Evolutionary conservation across 2,888 invertebrate genomes (phyloP).

Genomic region (Scaptomyza reducta): DNA sequence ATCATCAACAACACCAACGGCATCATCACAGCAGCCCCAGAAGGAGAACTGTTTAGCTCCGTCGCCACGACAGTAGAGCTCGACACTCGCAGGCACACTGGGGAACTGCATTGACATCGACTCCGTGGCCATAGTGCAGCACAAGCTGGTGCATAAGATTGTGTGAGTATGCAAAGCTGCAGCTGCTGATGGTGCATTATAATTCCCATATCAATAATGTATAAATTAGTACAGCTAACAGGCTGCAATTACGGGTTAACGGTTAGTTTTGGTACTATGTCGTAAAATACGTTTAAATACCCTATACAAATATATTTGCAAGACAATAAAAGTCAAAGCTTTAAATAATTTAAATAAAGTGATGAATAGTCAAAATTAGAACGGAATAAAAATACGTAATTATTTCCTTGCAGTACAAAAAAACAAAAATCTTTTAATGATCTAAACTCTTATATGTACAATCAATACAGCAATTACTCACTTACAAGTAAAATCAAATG

Average conservation of each 20-base stretch:
- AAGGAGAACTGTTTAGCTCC: conserved; percentile 28
- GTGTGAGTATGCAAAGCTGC: conserved; percentile 79
- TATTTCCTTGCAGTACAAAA: background rate
- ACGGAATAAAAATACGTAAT: background rate
- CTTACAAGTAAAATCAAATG: background rate
- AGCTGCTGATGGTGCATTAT: background rate
- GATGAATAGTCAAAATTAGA: background rate
- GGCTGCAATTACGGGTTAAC: conserved; percentile 46
- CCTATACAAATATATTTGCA: conserved; percentile 9
- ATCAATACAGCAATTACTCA: background rate
- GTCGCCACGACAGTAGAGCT: conserved; percentile 45
- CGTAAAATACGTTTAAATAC: conserved; percentile 19
- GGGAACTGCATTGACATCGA: conserved; percentile 88
- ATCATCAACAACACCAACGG: conserved; percentile 27
- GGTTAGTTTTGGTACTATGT: background rate
- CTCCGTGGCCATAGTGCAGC: conserved; percentile 85
- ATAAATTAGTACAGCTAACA: conserved; percentile 49
- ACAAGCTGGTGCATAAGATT: conserved; percentile 83
- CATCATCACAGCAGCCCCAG: conserved; percentile 11
- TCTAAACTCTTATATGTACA: no score
- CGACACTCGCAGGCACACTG: conserved; percentile 84
- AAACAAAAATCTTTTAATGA: background rate
- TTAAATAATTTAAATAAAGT: background rate
- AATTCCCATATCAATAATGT: conserved; percentile 47
- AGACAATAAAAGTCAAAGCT: background rate